A percentile compares a stretch with the other conserved stretches of the same genome.
Conservation (phyloP, 1,140 invertebrate genomes). For the Semibalanus balanoides region DNA sequence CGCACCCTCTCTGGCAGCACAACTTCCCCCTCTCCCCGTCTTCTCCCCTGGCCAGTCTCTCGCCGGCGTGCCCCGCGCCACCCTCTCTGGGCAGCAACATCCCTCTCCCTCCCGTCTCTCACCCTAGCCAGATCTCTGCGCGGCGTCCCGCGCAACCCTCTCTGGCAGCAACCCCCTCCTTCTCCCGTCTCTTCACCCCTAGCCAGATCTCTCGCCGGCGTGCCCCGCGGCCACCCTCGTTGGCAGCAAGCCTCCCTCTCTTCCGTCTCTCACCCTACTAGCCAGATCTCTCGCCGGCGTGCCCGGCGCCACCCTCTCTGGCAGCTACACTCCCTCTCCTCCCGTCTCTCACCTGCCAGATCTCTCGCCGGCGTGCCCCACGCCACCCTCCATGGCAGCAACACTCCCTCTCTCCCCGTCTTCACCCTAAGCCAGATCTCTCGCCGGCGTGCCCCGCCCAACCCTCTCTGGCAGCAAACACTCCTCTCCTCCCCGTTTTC, state of each 20-base stretch:
- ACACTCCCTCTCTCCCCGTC: no score
- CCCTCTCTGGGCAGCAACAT: conserved; percentile 34
- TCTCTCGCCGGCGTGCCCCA: no score
- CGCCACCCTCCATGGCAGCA: no score
- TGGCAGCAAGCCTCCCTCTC: conserved; percentile 27
- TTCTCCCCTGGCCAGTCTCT: background rate
- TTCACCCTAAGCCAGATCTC: no score
- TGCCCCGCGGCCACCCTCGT: background rate
- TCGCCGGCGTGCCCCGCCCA: no score
- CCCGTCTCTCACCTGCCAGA: no score
- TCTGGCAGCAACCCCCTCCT: conserved; percentile 26
- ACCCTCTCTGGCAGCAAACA: no score
- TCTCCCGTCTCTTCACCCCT: background rate
- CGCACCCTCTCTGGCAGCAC: no score
- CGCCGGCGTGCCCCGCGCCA: background rate
- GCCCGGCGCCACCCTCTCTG: no score
- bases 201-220: background rate
- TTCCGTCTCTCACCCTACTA: no score
- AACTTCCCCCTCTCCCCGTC: background rate
- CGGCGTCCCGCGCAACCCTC: background rate
- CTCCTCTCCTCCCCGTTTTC: background rate
- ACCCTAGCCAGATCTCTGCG: background rate
- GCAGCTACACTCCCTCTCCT: no score
- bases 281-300: no score
- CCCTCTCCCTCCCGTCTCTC: conserved; percentile 38